Evolutionary conservation across 2,113 vertebrate genomes (phyloP).

Genomic region (Cochlearius cochlearius): DNA sequence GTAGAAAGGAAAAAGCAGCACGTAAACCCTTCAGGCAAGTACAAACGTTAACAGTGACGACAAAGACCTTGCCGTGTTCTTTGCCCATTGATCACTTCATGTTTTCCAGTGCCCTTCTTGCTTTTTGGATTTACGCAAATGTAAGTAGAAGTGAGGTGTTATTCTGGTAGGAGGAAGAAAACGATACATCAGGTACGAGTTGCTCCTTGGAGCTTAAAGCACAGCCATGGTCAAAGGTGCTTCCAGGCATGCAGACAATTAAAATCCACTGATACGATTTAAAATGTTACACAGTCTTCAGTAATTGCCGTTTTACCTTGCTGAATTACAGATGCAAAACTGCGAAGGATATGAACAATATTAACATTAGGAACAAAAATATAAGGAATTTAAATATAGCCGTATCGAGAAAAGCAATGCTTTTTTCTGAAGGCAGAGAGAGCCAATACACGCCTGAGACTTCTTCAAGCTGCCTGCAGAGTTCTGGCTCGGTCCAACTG

Average conservation of each 20-base stretch:
- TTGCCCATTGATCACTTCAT: background rate
- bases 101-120: background rate
- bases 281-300: background rate
- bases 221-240: background rate
- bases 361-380: constrained; percentile 54
- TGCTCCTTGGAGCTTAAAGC: background rate
- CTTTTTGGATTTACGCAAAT: background rate
- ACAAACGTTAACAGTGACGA: background rate
- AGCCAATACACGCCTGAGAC: background rate
- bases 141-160: background rate
- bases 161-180: background rate
- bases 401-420: background rate
- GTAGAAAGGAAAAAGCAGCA: background rate
- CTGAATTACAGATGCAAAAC: constrained; percentile 2
- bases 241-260: constrained; percentile 28
- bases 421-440: background rate
- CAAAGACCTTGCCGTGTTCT: background rate
- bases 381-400: constrained; percentile 35
- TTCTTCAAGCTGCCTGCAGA: background rate
- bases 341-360: constrained; percentile 6
- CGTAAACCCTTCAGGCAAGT: background rate
- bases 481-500: background rate
- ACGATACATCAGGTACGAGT: background rate
- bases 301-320: constrained; percentile 45
- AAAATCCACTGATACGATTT: constrained; percentile 2